A percentile compares a stretch with the other conserved stretches of the same genome.
Conservation (phyloP, 2,113 vertebrate species). For the Crotophaga sulcirostris region DNA sequence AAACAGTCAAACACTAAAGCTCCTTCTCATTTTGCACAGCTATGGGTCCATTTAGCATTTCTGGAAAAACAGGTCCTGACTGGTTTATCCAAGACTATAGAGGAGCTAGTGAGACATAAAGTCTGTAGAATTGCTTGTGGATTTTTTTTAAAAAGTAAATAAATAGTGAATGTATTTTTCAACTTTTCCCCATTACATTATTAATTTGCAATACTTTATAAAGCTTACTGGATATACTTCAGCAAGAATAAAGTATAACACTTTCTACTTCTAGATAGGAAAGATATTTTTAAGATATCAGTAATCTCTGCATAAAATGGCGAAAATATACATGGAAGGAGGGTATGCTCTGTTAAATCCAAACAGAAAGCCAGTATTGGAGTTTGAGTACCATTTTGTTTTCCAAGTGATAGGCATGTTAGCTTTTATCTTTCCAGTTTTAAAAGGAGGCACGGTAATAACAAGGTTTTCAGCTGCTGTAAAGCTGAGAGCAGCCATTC, state of each 20-base stretch:
- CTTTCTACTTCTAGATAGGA: not conserved
- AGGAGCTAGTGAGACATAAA: not conserved
- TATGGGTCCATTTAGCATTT: not conserved
- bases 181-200: not conserved
- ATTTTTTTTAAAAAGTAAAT: not conserved
- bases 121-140: not conserved
- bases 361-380: not conserved
- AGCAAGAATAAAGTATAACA: not conserved
- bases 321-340: not conserved
- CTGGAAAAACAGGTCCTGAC: not conserved
- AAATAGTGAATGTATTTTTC: not conserved
- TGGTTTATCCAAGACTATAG: not conserved
- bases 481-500: not conserved
- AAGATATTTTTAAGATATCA: not conserved
- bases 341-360: not conserved
- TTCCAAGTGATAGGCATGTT: not conserved
- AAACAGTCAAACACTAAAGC: not conserved
- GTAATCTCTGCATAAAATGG: not conserved
- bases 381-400: not conserved
- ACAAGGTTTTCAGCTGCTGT: not conserved
- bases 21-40: not conserved
- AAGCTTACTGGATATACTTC: not conserved
- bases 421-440: not conserved
- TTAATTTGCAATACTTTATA: not conserved
- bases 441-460: not conserved